phyloP scores from a whole-genome alignment of 2,113 vertebrate species.

The Pelvicachromis taeniatus region DNA sequence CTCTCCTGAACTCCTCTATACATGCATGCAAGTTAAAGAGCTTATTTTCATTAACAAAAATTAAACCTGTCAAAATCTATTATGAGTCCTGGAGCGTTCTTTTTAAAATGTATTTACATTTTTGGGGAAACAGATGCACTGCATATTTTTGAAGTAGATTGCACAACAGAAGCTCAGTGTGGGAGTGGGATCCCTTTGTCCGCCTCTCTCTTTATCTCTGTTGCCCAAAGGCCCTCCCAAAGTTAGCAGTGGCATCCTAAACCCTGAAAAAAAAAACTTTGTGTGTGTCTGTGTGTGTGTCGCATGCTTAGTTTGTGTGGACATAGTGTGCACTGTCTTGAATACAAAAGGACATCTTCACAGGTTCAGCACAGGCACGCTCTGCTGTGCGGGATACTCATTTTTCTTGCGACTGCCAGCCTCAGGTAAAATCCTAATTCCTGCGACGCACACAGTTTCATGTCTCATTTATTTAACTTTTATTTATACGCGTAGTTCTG shows the following conservation, averaged over 20 bases:
- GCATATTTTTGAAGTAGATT: neutral
- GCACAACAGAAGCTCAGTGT: neutral
- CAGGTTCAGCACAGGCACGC: slow-evolving; percentile 13
- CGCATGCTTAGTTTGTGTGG: slow-evolving; percentile 14
- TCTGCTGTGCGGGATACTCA: slow-evolving; percentile 6
- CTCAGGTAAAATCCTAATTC: slow-evolving; percentile 49
- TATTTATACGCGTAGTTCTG: neutral
- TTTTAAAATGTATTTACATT: neutral
- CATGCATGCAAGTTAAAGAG: neutral
- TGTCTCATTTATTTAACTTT: neutral
- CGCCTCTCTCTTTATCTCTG: neutral
- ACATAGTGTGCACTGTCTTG: slow-evolving; percentile 23
- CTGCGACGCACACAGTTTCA: neutral
- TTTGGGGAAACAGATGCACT: neutral
- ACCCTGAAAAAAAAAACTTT: neutral
- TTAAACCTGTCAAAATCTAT: neutral
- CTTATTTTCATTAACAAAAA: neutral
- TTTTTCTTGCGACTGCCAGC: slow-evolving; percentile 17
- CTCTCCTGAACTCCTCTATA: neutral
- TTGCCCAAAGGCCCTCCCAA: slow-evolving; percentile 36
- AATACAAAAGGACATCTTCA: slow-evolving; percentile 49
- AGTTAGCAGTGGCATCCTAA: neutral
- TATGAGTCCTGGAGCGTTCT: neutral
- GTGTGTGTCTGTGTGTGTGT: neutral
- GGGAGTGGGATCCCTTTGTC: neutral